Percentiles rank a stretch among this genome's conserved stretches.
These are phyloP conservation scores for Lutjanus argentimaculatus DNA, from an alignment of 2,797 vertebrate genomes.

Conservation along the genomic window DNA sequence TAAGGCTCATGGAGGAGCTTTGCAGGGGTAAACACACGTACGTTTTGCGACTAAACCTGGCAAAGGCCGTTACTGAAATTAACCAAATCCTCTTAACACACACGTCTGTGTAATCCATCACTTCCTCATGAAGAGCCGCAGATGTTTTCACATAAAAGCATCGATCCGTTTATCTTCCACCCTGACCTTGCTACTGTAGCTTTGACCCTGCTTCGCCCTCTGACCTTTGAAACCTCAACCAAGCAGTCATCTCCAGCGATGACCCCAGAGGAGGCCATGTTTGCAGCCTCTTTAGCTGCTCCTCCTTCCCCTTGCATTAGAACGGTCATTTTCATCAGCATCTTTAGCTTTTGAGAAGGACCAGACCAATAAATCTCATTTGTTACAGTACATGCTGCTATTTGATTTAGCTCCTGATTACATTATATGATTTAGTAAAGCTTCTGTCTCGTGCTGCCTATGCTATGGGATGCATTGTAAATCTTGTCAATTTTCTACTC, in stretches of 20 bases:
- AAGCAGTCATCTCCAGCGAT: constrained; percentile 61
- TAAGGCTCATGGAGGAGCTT: background rate
- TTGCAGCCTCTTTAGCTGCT: constrained; percentile 49
- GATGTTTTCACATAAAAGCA: constrained; percentile 79
- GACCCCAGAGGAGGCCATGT: constrained; percentile 61
- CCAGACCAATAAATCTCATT: constrained; percentile 83
- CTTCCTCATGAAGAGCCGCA: constrained; percentile 43
- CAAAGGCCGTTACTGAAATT: constrained; percentile 39
- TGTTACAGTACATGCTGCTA: constrained; percentile 69
- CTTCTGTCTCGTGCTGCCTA: constrained; percentile 75
- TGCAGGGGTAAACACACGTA: background rate
- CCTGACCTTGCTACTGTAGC: constrained; percentile 81
- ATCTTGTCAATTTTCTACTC: constrained; percentile 70
- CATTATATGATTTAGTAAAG: constrained; percentile 81
- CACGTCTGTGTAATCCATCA: constrained; percentile 53
- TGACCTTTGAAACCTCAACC: constrained; percentile 77
- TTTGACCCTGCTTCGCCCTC: constrained; percentile 71
- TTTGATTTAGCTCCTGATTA: constrained; percentile 86
- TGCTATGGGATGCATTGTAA: constrained; percentile 62
- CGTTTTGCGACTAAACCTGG: background rate
- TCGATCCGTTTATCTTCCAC: constrained; percentile 80
- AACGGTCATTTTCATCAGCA: constrained; percentile 80
- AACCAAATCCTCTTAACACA: constrained; percentile 39
- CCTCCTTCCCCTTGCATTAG: constrained; percentile 63
- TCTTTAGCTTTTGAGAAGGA: constrained; percentile 71